These are phyloP conservation scores for Ferrisia virgata DNA, from an alignment of 2,888 invertebrate species.

Conservation along the genomic window DNA sequence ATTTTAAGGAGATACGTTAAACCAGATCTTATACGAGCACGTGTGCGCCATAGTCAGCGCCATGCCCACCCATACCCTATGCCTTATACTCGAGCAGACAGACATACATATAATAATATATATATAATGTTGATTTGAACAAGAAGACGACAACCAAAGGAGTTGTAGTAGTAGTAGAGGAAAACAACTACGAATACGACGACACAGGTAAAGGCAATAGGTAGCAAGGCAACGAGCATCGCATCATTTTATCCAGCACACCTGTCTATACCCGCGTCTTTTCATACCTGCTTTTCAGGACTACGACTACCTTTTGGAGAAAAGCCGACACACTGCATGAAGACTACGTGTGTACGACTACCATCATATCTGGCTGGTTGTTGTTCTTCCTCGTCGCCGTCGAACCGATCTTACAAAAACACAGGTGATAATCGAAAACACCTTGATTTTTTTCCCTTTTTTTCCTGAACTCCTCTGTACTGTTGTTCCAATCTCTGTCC, in stretches of 20 bases:
- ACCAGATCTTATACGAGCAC: neutral
- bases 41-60: neutral
- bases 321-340: neutral
- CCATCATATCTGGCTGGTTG: neutral
- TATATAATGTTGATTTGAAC: neutral
- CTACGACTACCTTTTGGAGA: neutral
- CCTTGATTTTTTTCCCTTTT: neutral
- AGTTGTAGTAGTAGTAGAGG: too few relatives aligned
- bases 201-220: neutral
- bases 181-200: neutral
- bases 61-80: too few relatives aligned
- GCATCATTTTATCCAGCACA: neutral
- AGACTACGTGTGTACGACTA: neutral
- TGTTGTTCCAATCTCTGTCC: neutral
- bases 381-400: neutral
- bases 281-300: neutral
- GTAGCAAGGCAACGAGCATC: neutral
- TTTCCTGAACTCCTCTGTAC: neutral
- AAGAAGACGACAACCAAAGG: neutral
- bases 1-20: neutral
- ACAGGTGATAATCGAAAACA: slow-evolving; percentile 10
- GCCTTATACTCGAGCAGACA: too few relatives aligned
- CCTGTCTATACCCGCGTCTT: neutral
- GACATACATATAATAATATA: too few relatives aligned
- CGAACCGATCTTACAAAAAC: neutral